phyloP scores from a whole-genome alignment of 2,113 vertebrate species.

The Chamaetylas fuelleborni region DNA sequence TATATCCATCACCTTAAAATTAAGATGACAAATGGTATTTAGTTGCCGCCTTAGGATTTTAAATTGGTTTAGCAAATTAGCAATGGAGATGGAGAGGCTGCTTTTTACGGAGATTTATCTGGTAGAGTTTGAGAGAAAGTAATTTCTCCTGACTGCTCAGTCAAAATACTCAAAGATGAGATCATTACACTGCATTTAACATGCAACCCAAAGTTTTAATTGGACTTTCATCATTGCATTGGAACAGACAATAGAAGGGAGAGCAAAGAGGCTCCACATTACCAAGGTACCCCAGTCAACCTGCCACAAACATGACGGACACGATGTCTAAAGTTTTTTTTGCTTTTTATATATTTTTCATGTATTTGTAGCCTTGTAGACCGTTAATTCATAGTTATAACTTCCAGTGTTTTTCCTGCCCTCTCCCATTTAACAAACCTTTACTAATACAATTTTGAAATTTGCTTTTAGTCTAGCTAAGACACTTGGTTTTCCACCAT shows the following conservation, averaged over 20 bases:
- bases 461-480: neutral
- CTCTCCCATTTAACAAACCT: neutral
- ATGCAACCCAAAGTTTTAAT: neutral
- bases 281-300: rapidly evolving
- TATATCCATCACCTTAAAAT: neutral
- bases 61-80: neutral
- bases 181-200: neutral
- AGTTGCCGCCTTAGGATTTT: neutral
- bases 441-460: neutral
- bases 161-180: neutral
- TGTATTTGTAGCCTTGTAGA: neutral
- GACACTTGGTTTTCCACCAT: neutral
- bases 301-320: neutral
- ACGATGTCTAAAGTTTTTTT: neutral
- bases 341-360: neutral
- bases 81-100: neutral
- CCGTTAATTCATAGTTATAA: rapidly evolving
- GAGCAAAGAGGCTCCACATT: neutral
- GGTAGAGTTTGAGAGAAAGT: neutral
- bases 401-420: neutral
- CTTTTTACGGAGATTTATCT: neutral
- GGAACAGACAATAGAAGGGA: neutral
- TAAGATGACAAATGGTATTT: neutral
- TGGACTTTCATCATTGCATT: neutral
- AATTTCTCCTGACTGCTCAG: neutral